phyloP scores from a whole-genome alignment of 2,888 invertebrate species.

The Scaptomyza flava region DNA sequence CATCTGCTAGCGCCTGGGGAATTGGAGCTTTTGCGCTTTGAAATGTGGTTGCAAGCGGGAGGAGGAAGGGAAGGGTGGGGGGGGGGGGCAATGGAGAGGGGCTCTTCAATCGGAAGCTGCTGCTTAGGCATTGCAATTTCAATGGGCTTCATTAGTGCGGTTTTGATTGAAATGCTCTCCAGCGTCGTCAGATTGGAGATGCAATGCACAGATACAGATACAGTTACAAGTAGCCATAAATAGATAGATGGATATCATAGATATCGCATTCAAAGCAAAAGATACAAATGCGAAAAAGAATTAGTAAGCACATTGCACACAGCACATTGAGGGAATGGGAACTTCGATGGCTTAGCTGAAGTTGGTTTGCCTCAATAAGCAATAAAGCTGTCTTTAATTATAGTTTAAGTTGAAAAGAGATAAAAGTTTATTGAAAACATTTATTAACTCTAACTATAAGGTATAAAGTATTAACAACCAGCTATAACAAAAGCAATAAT shows the following conservation, averaged over 20 bases:
- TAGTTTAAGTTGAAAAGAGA: background rate
- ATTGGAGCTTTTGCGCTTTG: constrained; percentile 51
- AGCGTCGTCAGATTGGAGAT: constrained; percentile 33
- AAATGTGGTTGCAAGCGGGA: constrained; percentile 53
- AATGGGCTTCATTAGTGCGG: constrained; percentile 77
- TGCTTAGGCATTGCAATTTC: constrained; percentile 71
- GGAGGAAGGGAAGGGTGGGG: no score
- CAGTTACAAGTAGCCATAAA: constrained; percentile 58
- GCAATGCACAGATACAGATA: constrained; percentile 50
- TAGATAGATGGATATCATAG: constrained; percentile 49
- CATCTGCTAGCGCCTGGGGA: constrained; percentile 61
- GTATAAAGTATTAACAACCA: background rate
- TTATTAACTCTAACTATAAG: background rate
- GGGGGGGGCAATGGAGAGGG: background rate
- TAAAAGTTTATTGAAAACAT: background rate
- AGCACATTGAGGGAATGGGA: constrained; percentile 38
- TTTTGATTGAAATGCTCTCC: constrained; percentile 68
- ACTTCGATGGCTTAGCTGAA: constrained; percentile 46
- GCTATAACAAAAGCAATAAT: no score
- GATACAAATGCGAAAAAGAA: constrained; percentile 70
- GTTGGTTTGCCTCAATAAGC: constrained; percentile 41
- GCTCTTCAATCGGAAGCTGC: constrained; percentile 55
- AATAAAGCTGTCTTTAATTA: constrained; percentile 36
- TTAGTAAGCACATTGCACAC: constrained; percentile 65
- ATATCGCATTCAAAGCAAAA: constrained; percentile 39